A percentile compares a stretch with the other conserved stretches of the same genome.
Evolutionary conservation across 2,888 invertebrate genomes (phyloP).

Genomic region (Drosophila macrothrix): DNA sequence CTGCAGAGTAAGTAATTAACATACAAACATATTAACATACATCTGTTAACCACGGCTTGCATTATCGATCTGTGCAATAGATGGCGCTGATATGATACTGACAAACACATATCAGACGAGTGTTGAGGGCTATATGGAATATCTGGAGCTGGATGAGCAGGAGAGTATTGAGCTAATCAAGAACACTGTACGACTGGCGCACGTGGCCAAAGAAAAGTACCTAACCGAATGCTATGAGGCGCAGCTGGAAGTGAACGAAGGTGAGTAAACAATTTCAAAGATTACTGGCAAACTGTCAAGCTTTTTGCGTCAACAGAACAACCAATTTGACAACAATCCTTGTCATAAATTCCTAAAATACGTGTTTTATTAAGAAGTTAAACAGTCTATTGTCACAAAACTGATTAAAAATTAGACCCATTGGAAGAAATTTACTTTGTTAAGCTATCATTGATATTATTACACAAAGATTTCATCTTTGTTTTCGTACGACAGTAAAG

Average conservation of each 20-base stretch:
- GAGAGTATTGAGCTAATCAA: constrained; percentile 90
- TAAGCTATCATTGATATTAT: not conserved
- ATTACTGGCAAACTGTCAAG: not conserved
- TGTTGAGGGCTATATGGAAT: constrained; percentile 90
- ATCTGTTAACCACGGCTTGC: constrained; percentile 21
- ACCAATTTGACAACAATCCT: not conserved
- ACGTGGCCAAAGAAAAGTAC: constrained; percentile 89
- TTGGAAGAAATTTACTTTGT: not conserved
- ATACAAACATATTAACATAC: not conserved
- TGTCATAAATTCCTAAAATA: not conserved
- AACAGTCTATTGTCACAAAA: not conserved
- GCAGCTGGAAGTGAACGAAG: constrained; percentile 64
- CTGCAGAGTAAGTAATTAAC: constrained; percentile 87
- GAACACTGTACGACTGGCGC: constrained; percentile 90
- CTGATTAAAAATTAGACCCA: too few species aligned
- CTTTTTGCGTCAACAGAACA: not conserved
- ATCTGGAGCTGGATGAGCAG: constrained; percentile 89
- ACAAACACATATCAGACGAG: constrained; percentile 97
- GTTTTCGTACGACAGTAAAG: not conserved
- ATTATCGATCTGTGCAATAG: constrained; percentile 84
- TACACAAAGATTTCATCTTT: not conserved
- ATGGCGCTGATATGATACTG: constrained; percentile 94
- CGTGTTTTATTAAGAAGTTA: not conserved
- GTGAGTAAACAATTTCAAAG: constrained; percentile 37
- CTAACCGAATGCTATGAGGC: constrained; percentile 86